Evolutionary conservation across 2,797 vertebrate species (phyloP), one percentile per base, ranked within the genome.

Genomic region (Lycodopsis pacificus): DNA sequence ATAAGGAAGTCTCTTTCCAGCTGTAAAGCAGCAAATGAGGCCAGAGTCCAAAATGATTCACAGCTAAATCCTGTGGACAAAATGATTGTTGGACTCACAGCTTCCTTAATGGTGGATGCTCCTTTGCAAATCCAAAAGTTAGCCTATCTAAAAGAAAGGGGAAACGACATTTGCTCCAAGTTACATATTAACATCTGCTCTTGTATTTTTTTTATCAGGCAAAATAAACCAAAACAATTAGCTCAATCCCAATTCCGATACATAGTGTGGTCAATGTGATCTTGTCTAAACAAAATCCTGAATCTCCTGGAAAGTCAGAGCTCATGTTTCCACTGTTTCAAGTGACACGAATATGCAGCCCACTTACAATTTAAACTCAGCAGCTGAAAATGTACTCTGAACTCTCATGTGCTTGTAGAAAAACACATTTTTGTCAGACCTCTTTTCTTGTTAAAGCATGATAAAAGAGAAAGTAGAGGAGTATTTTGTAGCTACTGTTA

Each of bases 1-100:
- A 90, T 32, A 44, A 94, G 74, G 79, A 90, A 74, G 65, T 92
- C 77, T 92, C 86, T 65, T 76, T 93, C 72, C 81, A 27, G 17
- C 85, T 34, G 79, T 90, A 20, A 63, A 89, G 27, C 82, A 87
- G 44, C 82, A 89, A 54, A 90, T 75, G 36, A 91, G 77, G 32
- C 87, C 89, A 71, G 61, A 56, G 36, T 92, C 89, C 12, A 91
- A 53, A 9, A 71, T 74, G 0, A 91, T 83, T 72, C 85, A 89
- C 74, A 79, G 77, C 68, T 90, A 86, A 12, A 82, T 83, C 25
- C 81, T 68, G 42, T 61, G 69, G 66, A 80, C 44, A 48, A 92
- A 44, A 38, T 30, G 63, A 7, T 71, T 73, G 3, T 68, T 14
- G 68, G 30, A 44, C 64, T 81, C 58, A 73, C 34, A 11, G 32